These are phyloP conservation scores for Sebastes iracundus DNA, from an alignment of 2,797 vertebrate genomes.

Conservation along the genomic window DNA sequence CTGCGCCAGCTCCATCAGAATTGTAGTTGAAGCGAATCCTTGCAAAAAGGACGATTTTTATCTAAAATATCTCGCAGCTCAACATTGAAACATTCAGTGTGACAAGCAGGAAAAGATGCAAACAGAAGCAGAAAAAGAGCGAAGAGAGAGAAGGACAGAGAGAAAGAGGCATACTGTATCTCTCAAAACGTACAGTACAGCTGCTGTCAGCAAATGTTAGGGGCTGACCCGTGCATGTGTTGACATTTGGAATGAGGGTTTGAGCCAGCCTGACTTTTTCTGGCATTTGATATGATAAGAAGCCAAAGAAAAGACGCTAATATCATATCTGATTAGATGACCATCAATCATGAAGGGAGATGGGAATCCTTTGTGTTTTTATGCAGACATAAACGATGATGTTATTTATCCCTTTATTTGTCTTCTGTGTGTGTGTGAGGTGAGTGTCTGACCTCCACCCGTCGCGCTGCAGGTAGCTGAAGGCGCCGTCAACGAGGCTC, in stretches of 20 bases:
- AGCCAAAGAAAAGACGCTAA: conserved; percentile 6
- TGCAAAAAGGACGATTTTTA: conserved; percentile 20
- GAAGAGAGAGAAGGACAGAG: not conserved
- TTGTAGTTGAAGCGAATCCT: not conserved
- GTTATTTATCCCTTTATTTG: not conserved
- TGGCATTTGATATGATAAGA: conserved; percentile 50
- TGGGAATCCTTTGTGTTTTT: not conserved
- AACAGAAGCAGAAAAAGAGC: not conserved
- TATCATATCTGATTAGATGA: not conserved
- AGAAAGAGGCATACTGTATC: not conserved
- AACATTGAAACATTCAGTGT: not conserved
- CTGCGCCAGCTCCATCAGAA: not conserved
- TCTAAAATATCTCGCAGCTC: conserved; percentile 1
- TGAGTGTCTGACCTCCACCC: conserved; percentile 91
- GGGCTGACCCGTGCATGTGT: conserved; percentile 13
- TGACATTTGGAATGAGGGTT: conserved; percentile 68
- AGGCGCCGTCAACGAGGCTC: conserved; percentile 93
- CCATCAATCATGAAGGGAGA: not conserved
- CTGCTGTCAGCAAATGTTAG: conserved; percentile 52
- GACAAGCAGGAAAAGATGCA: not conserved
- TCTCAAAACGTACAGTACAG: conserved; percentile 5
- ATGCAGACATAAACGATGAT: not conserved
- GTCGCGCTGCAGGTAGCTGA: conserved; percentile 93
- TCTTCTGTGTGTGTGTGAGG: not conserved
- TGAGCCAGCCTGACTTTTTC: conserved; percentile 21